Conservation (phyloP, 2,113 vertebrate genomes). For the Phalacrocorax pelagicus region DNA sequence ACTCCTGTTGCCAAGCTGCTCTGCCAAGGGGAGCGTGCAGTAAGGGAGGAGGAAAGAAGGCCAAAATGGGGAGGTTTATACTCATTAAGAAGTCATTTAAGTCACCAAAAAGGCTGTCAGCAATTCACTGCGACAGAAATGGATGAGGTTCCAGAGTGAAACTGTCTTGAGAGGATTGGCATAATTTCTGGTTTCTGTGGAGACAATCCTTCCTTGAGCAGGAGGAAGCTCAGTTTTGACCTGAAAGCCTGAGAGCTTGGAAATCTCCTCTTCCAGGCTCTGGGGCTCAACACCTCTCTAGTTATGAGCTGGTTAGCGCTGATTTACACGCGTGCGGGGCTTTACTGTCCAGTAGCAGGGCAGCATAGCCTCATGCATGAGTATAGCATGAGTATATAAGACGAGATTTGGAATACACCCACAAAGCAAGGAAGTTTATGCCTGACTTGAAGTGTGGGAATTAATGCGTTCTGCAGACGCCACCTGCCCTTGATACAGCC, state of each 20-base stretch:
- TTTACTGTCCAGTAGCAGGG: not conserved
- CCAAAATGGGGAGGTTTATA: not conserved
- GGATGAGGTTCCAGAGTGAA: not conserved
- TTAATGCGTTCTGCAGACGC: not conserved
- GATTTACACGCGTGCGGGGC: accelerated
- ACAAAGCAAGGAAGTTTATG: not conserved
- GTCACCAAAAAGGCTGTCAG: not conserved
- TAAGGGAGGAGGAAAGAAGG: not conserved
- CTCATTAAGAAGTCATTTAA: not conserved
- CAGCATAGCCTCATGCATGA: not conserved
- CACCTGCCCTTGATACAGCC: not conserved
- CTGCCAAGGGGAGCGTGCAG: not conserved
- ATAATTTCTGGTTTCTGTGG: not conserved
- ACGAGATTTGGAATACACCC: not conserved
- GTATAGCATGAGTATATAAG: no score
- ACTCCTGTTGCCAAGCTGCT: not conserved
- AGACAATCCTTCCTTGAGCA: not conserved
- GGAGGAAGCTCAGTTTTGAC: not conserved
- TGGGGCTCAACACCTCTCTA: not conserved
- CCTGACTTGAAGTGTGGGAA: not conserved
- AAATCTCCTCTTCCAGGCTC: not conserved
- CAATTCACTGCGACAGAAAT: not conserved
- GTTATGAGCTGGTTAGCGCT: not conserved
- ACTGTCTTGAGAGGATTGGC: not conserved
- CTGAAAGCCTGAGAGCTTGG: not conserved